Conservation (phyloP, 2,113 vertebrate species). For the Fulica atra region DNA sequence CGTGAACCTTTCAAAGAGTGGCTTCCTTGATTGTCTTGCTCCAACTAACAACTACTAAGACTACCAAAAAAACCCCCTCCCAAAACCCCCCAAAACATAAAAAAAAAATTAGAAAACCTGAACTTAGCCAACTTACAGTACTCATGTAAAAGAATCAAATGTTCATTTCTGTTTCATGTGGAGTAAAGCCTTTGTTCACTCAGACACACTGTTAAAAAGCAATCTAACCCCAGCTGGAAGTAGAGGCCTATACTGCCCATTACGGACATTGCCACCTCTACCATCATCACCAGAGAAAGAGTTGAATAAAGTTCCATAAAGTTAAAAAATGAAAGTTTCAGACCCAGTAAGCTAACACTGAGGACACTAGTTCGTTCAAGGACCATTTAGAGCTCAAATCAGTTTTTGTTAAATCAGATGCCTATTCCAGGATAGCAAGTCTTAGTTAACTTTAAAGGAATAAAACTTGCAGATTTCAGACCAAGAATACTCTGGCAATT, state of each 20-base stretch:
- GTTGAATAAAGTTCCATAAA: background rate
- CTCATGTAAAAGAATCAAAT: background rate
- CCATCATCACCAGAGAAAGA: background rate
- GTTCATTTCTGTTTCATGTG: background rate
- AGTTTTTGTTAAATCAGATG: background rate
- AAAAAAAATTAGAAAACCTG: background rate
- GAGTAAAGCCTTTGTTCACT: background rate
- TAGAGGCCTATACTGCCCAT: background rate
- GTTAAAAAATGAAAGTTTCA: background rate
- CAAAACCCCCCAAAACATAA: background rate
- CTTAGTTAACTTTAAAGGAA: background rate
- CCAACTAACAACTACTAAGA: background rate
- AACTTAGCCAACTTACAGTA: background rate
- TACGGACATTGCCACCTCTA: background rate
- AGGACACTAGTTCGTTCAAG: background rate
- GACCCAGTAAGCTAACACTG: background rate
- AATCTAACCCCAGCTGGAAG: background rate
- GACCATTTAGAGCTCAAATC: background rate
- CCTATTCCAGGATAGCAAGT: background rate
- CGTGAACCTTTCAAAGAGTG: background rate
- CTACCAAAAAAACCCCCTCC: background rate
- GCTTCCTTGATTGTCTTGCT: background rate
- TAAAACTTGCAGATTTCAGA: background rate
- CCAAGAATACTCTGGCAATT: background rate
- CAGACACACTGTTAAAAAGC: background rate